Evolutionary conservation across 1,140 invertebrate species (phyloP), one percentile per base, ranked within the genome.

Genomic region (Dendroctonus valens): DNA sequence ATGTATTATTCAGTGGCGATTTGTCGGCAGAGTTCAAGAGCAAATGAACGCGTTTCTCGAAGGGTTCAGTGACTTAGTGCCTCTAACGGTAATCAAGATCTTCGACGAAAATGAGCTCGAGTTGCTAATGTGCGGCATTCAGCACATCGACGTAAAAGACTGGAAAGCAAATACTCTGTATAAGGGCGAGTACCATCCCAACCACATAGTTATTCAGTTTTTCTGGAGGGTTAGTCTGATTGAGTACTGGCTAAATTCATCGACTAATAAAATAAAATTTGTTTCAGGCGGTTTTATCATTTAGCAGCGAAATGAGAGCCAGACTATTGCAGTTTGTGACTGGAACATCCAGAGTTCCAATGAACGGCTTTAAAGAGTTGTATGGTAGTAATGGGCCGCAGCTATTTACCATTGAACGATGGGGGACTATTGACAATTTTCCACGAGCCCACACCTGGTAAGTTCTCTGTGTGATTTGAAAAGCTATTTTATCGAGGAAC

Each of bases 31-130:
- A 37, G 93, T 99, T 14, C 89, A 96, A 76, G 88, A 91, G 64
- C 97, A 99, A 81, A 99, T 99, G 97, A 89, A 90, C 65, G 86
- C 93, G 5, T 98, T 99, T 78, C 86, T 98, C 51, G 91, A 97
- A 72, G 97, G 97, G 38, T 96, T 99, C 77, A 93, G 92, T 70
- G 95, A 93, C 62, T 84, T 99, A 62, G 89, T 99, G 69, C 94
- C 96, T 38, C 82, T 94, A 40, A 88, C 89, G 63, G 82, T 95
- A 49, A 87, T 99, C 11, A 96, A 97, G 81, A 96, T 99, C 73
- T 99, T 99, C 83, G 97, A 99, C 81, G 95, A 98, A 79, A 87
- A 99, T 81, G 97, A 99, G 81, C 81, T 99, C 68, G 97, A 99
- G 84, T 82, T 99, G 70, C 82, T 99, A 6, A 94, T 99, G 92